These are phyloP conservation scores for Panthera uncia DNA, from an alignment of 2,113 vertebrate species.

Conservation along the genomic window DNA sequence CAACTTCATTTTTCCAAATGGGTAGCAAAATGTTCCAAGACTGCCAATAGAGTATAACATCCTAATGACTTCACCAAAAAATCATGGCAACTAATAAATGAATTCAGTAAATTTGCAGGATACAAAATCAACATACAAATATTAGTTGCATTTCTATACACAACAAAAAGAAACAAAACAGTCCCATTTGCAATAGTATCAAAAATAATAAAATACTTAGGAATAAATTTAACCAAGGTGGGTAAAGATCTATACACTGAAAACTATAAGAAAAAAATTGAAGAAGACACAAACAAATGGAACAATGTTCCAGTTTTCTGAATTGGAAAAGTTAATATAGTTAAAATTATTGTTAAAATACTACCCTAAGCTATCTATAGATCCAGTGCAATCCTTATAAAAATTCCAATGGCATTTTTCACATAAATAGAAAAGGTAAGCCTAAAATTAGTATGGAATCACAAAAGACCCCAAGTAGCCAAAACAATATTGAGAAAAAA, in stretches of 20 bases:
- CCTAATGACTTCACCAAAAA: neutral
- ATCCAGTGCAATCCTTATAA: neutral
- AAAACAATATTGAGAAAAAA: no score
- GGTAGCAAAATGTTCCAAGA: neutral
- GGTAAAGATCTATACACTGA: neutral
- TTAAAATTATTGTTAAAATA: neutral
- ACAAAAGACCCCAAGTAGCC: no score
- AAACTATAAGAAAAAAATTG: neutral
- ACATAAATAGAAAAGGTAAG: neutral
- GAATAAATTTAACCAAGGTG: neutral
- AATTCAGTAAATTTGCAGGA: neutral
- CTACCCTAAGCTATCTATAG: neutral
- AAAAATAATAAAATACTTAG: neutral
- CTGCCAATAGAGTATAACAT: neutral
- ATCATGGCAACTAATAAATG: neutral
- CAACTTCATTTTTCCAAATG: neutral
- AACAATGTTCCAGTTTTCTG: neutral
- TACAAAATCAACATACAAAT: neutral
- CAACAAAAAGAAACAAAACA: neutral
- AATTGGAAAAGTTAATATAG: neutral
- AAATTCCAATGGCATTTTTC: neutral
- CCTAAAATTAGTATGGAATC: neutral
- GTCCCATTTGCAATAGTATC: neutral
- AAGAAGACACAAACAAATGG: neutral
- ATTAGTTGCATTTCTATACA: neutral